Evolutionary conservation across 2,888 invertebrate species (phyloP), one percentile per base, ranked within the genome.

Genomic region (Lithophane socia): DNA sequence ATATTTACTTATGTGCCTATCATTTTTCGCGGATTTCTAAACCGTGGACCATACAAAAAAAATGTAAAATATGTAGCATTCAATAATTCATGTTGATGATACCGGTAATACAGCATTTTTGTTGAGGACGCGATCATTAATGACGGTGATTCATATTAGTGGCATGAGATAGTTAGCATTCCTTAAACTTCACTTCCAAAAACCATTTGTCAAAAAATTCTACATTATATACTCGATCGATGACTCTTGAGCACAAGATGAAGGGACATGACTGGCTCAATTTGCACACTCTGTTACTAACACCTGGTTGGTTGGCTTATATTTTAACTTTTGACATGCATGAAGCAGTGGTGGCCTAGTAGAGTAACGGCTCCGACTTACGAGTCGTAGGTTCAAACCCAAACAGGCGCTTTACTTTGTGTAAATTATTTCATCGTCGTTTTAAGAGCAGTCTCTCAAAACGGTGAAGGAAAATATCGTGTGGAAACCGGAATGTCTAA

Each of bases 71-170:
- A 42, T 18, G 44, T 61, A 61, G 13, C 69, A 47, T 77, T 7
- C 68, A 49, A 78, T 71, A 64, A 64, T 16, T 44, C 3, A 44
- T 71, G 29, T 71, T 44, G 18, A 64, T 58, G 56, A 44, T 56
- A 80, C 74, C 67, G 75, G 79, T 80, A 67, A 44, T 21, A 37
- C 63, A 18, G 56, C 75, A 79, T 81, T 24, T 74, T 79, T 58
- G 49, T 21, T n/a, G 63, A 75, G 52, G 67, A 16, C 67, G 52
- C 75, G 44, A 60, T 67, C 74, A 16, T 63, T 63, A 80, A 13
- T 63, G 56, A 52, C 4, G 81, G 16, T 79, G 81, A 79, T 44
- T 79, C 79, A 79, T 44, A 47, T 29, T 13, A 49, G 9, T 56
- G 56, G 42, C 21, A 67, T 63, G 66, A 80, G 61, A 73, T 56